Evolutionary conservation across 2,888 invertebrate genomes (phyloP).

Genomic region (Eristalis pertinax): DNA sequence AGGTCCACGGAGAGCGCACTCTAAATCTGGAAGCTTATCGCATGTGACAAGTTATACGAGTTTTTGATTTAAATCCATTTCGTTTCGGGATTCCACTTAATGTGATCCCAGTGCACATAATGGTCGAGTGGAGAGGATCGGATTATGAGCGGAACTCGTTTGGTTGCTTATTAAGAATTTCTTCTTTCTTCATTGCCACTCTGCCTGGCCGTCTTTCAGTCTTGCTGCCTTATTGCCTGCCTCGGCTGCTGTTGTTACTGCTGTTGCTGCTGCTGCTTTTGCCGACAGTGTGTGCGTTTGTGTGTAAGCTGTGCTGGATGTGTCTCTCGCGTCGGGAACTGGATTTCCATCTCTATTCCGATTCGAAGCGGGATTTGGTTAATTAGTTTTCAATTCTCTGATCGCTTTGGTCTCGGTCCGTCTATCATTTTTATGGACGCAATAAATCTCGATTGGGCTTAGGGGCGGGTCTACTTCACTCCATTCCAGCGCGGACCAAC

Average conservation of each 20-base stretch:
- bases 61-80: conserved; percentile 73
- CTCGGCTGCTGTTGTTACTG: too few species aligned
- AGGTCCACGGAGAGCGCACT: conserved; percentile 49
- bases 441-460: conserved; percentile 67
- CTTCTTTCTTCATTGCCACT: conserved; percentile 14
- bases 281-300: background rate
- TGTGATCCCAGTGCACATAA: conserved; percentile 72
- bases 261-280: background rate
- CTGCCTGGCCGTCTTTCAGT: background rate
- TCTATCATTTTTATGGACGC: conserved; percentile 71
- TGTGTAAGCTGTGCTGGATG: background rate
- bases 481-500: conserved; percentile 16
- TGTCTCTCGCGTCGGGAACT: conserved; percentile 27
- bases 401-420: conserved; percentile 69
- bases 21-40: conserved; percentile 70
- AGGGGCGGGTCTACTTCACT: conserved; percentile 46
- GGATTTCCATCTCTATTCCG: conserved; percentile 66
- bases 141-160: conserved; percentile 70
- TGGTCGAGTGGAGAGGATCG: conserved; percentile 68
- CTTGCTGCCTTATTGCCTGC: background rate
- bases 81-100: conserved; percentile 72
- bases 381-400: conserved; percentile 72
- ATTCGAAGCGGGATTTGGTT: conserved; percentile 63
- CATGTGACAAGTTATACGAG: conserved; percentile 72
- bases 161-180: conserved; percentile 69